Percentiles rank a stretch among this genome's conserved stretches.
Evolutionary conservation across 1,140 invertebrate species (phyloP).

Genomic region (Meloidogyne exigua): DNA sequence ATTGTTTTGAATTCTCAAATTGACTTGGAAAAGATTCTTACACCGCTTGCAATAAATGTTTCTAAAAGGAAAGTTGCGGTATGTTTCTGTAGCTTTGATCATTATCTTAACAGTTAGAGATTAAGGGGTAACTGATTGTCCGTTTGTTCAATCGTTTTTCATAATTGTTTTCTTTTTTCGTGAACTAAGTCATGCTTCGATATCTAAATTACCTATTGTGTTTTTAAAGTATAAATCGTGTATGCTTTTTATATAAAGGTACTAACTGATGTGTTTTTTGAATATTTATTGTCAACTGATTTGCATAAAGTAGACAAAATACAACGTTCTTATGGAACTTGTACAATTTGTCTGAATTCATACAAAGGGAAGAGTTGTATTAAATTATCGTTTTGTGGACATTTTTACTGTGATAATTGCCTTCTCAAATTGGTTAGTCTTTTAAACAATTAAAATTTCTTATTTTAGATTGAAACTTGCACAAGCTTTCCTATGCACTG

Average conservation of each 20-base stretch:
- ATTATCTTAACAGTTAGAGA: no score
- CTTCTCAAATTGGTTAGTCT: not conserved
- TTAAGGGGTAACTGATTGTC: no score
- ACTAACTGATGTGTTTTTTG: not conserved
- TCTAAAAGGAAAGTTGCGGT: not conserved
- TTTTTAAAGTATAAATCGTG: no score
- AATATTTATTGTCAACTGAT: not conserved
- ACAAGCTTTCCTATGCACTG: not conserved
- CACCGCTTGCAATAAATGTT: not conserved
- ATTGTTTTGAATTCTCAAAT: constrained; percentile 5
- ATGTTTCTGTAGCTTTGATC: no score
- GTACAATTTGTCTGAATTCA: not conserved
- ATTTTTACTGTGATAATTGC: not conserved
- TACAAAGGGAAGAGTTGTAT: not conserved
- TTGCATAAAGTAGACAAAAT: not conserved
- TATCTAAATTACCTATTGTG: no score
- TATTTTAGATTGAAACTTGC: not conserved
- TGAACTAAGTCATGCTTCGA: no score
- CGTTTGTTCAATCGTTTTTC: no score
- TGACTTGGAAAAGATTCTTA: not conserved
- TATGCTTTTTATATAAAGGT: no score
- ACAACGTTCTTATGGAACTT: not conserved
- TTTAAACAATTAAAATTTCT: not conserved
- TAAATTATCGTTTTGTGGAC: not conserved
- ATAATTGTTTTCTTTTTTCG: no score